Percentiles rank a stretch among this genome's conserved stretches.
These are phyloP conservation scores for Pasiphila rectangulata DNA, from an alignment of 2,888 invertebrate species.

Conservation along the genomic window DNA sequence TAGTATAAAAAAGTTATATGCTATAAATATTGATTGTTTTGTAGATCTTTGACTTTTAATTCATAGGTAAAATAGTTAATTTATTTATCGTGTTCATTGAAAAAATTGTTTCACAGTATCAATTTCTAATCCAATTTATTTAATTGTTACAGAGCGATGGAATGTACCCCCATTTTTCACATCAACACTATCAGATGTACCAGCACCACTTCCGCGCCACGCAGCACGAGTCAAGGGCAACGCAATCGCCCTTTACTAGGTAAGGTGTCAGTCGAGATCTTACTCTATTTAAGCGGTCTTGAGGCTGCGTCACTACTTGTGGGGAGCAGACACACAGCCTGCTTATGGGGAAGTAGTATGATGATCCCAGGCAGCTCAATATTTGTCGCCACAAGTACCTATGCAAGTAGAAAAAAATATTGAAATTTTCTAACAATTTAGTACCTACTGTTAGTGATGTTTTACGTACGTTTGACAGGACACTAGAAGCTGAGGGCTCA, in stretches of 20 bases:
- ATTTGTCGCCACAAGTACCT: too few species aligned
- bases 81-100: neutral
- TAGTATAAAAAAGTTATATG: too few species aligned
- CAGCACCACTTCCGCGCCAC: constrained; percentile 76
- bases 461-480: constrained; percentile 41
- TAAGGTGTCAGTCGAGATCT: constrained; percentile 35
- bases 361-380: too few species aligned
- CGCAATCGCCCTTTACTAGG: constrained; percentile 69
- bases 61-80: neutral
- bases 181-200: constrained; percentile 77
- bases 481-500: constrained; percentile 82
- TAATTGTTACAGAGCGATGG: constrained; percentile 66
- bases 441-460: neutral
- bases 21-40: too few species aligned
- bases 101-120: neutral
- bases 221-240: constrained; percentile 68
- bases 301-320: neutral
- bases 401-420: too few species aligned
- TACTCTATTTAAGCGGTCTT: neutral
- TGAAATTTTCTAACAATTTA: too few species aligned
- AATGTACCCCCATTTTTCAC: constrained; percentile 76
- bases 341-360: too few species aligned
- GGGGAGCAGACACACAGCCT: too few species aligned
- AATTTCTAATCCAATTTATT: neutral
- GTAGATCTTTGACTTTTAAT: neutral